Evolutionary conservation across 2,113 vertebrate species (phyloP), one percentile per base, ranked within the genome.

Genomic region (Phoenicopterus ruber): DNA sequence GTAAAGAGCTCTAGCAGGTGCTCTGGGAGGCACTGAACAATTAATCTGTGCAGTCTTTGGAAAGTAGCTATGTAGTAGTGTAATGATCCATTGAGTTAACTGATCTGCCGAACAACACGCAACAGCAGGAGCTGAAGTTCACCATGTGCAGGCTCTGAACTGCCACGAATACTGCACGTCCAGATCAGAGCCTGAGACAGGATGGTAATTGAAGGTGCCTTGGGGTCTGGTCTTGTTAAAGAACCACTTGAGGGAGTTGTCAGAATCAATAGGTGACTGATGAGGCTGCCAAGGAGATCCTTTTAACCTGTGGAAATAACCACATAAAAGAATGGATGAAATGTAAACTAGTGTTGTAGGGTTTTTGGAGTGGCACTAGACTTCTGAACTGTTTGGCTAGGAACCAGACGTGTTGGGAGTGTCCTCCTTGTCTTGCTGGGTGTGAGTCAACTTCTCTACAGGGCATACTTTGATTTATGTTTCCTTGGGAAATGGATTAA

Each of bases 81-180:
- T 88, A 88, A 89, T 72, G 88, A 93, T 65, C 59, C 80, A 32
- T 61, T 69, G 88, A 92, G 79, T 92, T 82, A 84, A 74, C 57
- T 40, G 69, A 36, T 92, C 86, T 88, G 24, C 55, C 4, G 7
- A 70, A 66, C 31, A 85, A 29, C 36, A 42, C 29, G 10, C 31
- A 81, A 32, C 78, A 95, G 71, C 86, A 84, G 86, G 82, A 90
- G 80, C 65, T 86, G 77, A 83, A 55, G 52, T 78, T 90, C 3
- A 9, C 77, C 42, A 63, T n/a, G 80, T 88, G 46, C 67, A 59
- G 92, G 42, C 82, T 94, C 67, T 83, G 76, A 88, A 47, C n/a
- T 83, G 59, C 42, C 55, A 63, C 0, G 0, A 78, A 17, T 28
- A 32, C 25, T 42, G n/a, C 58, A 40, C 2, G 4, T 88, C 72